Evolutionary conservation across 2,113 vertebrate genomes (phyloP), one percentile per base, ranked within the genome.

Genomic region (Struthio camelus): DNA sequence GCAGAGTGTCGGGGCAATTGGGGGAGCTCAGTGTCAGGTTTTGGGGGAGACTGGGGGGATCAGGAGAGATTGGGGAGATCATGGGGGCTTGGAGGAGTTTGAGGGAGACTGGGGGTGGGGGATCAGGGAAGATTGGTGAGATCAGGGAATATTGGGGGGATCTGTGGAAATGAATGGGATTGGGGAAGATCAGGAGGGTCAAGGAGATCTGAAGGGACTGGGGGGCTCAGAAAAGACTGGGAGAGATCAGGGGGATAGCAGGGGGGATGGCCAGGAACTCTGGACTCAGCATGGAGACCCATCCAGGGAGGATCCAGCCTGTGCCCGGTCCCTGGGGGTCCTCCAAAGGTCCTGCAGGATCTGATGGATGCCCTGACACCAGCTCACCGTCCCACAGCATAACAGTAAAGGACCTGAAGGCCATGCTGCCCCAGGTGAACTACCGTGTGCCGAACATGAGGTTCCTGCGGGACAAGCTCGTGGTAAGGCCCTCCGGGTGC

Each of bases 391-490:
- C 64, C 10, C 14, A 1, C 95, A 99, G 99, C 83, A 97, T 99
- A 96, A 98, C 98, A 0, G 97, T 98, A 95, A 99, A 99, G 97
- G 99, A 99, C 25, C 97, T 99, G 95, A 99, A 99, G 97, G 96
- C 98, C 11, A 96, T 98, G 97, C 95, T 99, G 80, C 98, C 98
- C 69, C 99, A 99, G 94, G 94, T 98, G 92, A 99, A 99, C 97
- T 99, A 98, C 96, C 95, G 98, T 1, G 98, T 99, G 27, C 99
- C 98, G 71, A 99, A 98, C 97, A 99, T 98, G 98, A 98, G 98
- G 59, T 99, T 99, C 54, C 98, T 99, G 67, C 91, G 98, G 94
- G 99, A 99, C 97, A 99, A 98, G 50, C 97, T 99, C 0, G 73
- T 98, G 98, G 99, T 99, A 96, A 97, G 96, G 18, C 69, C 19